Evolutionary conservation across 1,140 invertebrate species (phyloP), one percentile per base, ranked within the genome.

Genomic region (Zeugodacus cucurbitae): DNA sequence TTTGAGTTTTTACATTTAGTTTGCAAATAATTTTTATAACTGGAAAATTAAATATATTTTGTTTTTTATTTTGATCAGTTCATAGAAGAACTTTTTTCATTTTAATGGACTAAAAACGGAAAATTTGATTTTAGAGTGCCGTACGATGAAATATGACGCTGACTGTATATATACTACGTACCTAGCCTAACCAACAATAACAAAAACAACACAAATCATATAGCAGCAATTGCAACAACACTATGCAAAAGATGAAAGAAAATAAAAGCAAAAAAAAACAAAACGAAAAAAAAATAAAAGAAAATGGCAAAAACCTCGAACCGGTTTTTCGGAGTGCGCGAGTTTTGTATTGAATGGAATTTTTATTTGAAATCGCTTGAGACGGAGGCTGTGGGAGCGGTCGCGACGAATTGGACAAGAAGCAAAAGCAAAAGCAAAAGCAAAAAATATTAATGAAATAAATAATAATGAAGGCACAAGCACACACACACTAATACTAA

Each of bases 321-420:
- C 37, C 74, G 37, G 74, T 44, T 82, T 70, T 82, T 82, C 41
- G 44, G n/a, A 48, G 74, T 48, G 44, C 41, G 74, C 74, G 41
- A 82, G 41, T n/a, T 82, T 82, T n/a, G n/a, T 41, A 44, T 48
- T 48, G n/a, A 82, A 82, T 82, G 67, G 67, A 74, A 74, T 74
- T 74, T 74, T 74, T 41, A 48, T 44, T 82, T 82, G 20, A 48
- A 82, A 82, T 62, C 29, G 5, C 41, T 82, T 48, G 41, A 22
- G 41, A 22, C 11, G 74, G 74, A 82, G 44, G 44, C 74, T 48
- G 41, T 48, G 41, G 74, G n/a, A 82, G 74, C 41, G 41, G 74
- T 44, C 26, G 74, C 74, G 10, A 32, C 32, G 58, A 48, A 87
- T 48, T 74, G 62, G 22, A 34, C 17, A 37, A 22, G 17, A 34